Conservation (phyloP, 2,113 vertebrate genomes). For the Clarias gariepinus region DNA sequence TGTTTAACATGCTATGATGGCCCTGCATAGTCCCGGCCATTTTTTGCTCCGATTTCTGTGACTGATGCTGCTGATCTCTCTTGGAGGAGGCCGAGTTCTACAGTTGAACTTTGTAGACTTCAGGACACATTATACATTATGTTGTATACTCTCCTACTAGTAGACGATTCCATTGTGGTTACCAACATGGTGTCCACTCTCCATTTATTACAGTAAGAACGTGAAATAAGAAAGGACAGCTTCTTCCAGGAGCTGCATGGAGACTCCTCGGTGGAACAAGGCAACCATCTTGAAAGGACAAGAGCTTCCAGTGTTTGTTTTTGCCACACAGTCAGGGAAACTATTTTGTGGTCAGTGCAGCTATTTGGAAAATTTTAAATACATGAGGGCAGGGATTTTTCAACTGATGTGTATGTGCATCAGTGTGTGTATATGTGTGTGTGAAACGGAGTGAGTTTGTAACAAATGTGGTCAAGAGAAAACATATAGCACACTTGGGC, state of each 20-base stretch:
- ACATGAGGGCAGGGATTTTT: constrained; percentile 64
- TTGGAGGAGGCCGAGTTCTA: constrained; percentile 16
- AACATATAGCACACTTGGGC: constrained; percentile 48
- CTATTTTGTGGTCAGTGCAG: constrained; percentile 73
- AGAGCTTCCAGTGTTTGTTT: constrained; percentile 64
- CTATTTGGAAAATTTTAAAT: constrained; percentile 76
- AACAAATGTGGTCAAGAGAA: constrained; percentile 47
- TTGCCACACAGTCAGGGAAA: constrained; percentile 74
- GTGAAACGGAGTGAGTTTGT: constrained; percentile 22
- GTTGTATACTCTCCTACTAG: constrained; percentile 42
- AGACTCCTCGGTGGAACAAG: constrained; percentile 39
- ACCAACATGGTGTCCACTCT: constrained; percentile 50
- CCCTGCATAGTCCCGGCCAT: not conserved
- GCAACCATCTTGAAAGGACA: constrained; percentile 54
- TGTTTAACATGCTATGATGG: not conserved
- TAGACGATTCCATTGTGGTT: constrained; percentile 43
- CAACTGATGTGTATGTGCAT: constrained; percentile 44
- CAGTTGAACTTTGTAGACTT: constrained; percentile 42
- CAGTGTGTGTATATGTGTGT: constrained; percentile 39
- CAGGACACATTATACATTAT: constrained; percentile 29
- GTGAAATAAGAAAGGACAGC: constrained; percentile 52
- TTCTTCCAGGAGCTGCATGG: constrained; percentile 23
- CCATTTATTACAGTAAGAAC: constrained; percentile 55
- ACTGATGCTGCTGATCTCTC: not conserved
- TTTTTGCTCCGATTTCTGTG: not conserved